phyloP scores from a whole-genome alignment of 2,888 invertebrate genomes.

The Rutpela maculata region DNA sequence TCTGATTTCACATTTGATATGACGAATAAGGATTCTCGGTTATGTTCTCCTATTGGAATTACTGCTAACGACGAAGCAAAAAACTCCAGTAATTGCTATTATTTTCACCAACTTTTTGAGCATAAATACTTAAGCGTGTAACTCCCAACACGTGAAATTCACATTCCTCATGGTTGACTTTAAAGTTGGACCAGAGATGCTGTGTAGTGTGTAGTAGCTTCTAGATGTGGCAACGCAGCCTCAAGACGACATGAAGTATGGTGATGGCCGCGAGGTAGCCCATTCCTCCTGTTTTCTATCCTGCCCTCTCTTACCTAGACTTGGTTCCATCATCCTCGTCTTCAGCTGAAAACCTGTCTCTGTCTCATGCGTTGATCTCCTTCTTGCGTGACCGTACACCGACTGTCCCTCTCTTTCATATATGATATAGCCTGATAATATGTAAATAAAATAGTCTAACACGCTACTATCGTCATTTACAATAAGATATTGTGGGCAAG shows the following conservation, averaged over 20 bases:
- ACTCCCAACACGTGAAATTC: slow-evolving; percentile 62
- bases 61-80: slow-evolving; percentile 58
- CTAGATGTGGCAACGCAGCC: slow-evolving; percentile 67
- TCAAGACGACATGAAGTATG: slow-evolving; percentile 71
- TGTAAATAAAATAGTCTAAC: slow-evolving; percentile 54
- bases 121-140: slow-evolving; percentile 60
- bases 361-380: slow-evolving; percentile 45
- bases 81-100: slow-evolving; percentile 62
- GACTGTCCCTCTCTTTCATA: slow-evolving; percentile 49
- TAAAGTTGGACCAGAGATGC: slow-evolving; percentile 49
- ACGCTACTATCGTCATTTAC: slow-evolving; percentile 50
- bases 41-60: slow-evolving; percentile 50
- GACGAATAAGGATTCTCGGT: slow-evolving; percentile 42
- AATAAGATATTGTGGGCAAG: slow-evolving; percentile 37
- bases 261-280: slow-evolving; percentile 72
- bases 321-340: slow-evolving; percentile 47
- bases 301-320: slow-evolving; percentile 54
- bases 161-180: slow-evolving; percentile 61
- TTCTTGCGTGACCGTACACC: slow-evolving; percentile 46
- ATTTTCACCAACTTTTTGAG: slow-evolving; percentile 62
- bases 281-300: slow-evolving; percentile 67
- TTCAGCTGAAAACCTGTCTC: slow-evolving; percentile 45
- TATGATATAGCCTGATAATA: slow-evolving; percentile 52
- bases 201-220: slow-evolving; percentile 56
- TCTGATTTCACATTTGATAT: slow-evolving; percentile 41